Percentiles rank a stretch among this genome's conserved stretches.
Conservation (phyloP, 2,888 invertebrate species). For the Chrysina gloriosa region DNA sequence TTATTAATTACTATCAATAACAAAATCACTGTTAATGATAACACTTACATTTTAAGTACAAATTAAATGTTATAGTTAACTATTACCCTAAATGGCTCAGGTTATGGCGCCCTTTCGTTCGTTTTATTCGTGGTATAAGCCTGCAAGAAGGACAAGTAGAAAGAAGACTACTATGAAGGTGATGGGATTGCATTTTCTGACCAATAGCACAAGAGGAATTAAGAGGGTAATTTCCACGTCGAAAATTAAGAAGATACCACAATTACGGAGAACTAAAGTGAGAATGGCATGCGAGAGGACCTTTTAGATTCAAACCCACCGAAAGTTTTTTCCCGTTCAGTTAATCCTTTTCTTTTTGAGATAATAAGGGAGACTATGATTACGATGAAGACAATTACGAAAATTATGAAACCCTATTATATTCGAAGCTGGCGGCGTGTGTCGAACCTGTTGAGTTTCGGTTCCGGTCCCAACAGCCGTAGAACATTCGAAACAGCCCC, state of each 20-base stretch:
- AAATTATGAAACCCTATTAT: constrained; percentile 60
- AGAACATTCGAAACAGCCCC: too few species aligned
- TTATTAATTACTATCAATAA: too few species aligned
- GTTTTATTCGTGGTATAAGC: constrained; percentile 69
- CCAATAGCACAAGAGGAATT: constrained; percentile 68
- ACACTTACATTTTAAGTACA: constrained; percentile 65
- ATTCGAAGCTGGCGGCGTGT: too few species aligned
- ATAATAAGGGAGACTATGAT: constrained; percentile 67
- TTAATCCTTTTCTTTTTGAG: constrained; percentile 71
- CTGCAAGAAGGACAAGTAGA: constrained; percentile 68
- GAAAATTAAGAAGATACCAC: constrained; percentile 79
- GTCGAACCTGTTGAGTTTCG: too few species aligned
- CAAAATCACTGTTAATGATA: too few species aligned
- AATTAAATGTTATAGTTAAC: constrained; percentile 66
- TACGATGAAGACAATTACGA: constrained; percentile 65
- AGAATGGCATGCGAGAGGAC: constrained; percentile 69
- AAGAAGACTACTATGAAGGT: constrained; percentile 62
- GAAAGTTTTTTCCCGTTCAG: constrained; percentile 73
- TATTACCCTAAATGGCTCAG: constrained; percentile 65
- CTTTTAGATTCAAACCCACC: constrained; percentile 71
- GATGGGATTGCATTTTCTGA: constrained; percentile 58
- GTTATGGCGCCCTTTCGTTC: constrained; percentile 74
- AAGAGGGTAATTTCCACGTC: constrained; percentile 78
- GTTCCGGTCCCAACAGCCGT: too few species aligned
- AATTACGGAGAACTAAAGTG: constrained; percentile 74